phyloP scores from a whole-genome alignment of 1,140 invertebrate species.

The Zaprionus nigranus region DNA sequence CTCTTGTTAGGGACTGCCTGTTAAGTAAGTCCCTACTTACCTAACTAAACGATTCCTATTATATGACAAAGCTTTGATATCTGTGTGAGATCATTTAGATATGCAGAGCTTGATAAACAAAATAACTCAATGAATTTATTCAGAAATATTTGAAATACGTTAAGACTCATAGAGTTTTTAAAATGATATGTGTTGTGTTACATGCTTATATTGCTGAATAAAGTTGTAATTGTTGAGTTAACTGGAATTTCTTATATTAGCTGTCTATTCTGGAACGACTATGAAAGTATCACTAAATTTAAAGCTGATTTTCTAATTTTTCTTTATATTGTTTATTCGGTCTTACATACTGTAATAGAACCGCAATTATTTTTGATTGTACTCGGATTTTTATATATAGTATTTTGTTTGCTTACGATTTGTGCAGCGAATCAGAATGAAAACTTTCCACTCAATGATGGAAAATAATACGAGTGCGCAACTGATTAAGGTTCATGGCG shows the following conservation, averaged over 20 bases:
- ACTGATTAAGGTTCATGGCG: slow-evolving; percentile 22
- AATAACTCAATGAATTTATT: too few relatives aligned
- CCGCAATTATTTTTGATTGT: not conserved
- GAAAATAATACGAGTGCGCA: slow-evolving; percentile 1
- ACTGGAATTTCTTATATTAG: not conserved
- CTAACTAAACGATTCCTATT: too few relatives aligned
- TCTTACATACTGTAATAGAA: not conserved
- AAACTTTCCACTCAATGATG: not conserved
- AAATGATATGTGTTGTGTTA: not conserved
- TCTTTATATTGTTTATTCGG: not conserved
- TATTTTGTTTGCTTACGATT: slow-evolving; percentile 1
- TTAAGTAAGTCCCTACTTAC: too few relatives aligned
- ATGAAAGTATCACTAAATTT: too few relatives aligned
- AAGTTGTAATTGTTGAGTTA: not conserved
- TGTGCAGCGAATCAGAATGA: not conserved
- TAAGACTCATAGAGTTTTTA: too few relatives aligned
- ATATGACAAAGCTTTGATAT: not conserved
- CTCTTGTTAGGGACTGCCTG: not conserved
- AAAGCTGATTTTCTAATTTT: not conserved
- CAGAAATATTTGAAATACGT: too few relatives aligned
- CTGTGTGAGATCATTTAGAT: too few relatives aligned
- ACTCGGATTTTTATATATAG: not conserved
- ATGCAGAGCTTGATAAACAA: not conserved
- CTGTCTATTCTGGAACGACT: too few relatives aligned
- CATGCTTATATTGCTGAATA: not conserved